phyloP scores from a whole-genome alignment of 2,113 vertebrate species.

The Calyptomena viridis region DNA sequence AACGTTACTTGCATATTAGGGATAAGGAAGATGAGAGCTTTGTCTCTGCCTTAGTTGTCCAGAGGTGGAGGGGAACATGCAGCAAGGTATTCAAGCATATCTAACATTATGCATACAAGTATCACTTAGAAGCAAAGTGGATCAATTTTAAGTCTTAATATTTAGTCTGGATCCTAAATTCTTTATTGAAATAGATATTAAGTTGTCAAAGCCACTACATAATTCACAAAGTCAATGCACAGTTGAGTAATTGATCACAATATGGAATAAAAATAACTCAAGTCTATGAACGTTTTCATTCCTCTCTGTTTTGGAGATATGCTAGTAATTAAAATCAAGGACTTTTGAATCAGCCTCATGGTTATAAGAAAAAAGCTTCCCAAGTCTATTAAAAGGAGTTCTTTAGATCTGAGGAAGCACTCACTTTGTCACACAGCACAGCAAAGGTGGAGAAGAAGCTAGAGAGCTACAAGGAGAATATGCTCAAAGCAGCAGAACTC shows the following conservation, averaged over 20 bases:
- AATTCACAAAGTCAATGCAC: neutral
- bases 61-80: neutral
- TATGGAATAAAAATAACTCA: neutral
- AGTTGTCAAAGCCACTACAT: neutral
- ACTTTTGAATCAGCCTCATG: neutral
- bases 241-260: neutral
- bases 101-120: neutral
- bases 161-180: neutral
- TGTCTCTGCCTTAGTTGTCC: neutral
- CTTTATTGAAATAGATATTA: neutral
- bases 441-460: neutral
- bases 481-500: neutral
- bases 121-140: neutral
- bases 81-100: neutral
- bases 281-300: neutral
- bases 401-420: neutral
- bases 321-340: neutral
- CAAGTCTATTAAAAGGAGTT: neutral
- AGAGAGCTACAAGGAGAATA: neutral
- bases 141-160: neutral
- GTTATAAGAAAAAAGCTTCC: neutral
- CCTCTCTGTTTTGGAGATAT: neutral
- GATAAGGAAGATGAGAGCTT: neutral
- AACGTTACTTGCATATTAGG: neutral
- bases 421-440: neutral